A percentile compares a stretch with the other conserved stretches of the same genome.
phyloP scores from a whole-genome alignment of 2,113 vertebrate genomes.

The Amazona guildingii region DNA sequence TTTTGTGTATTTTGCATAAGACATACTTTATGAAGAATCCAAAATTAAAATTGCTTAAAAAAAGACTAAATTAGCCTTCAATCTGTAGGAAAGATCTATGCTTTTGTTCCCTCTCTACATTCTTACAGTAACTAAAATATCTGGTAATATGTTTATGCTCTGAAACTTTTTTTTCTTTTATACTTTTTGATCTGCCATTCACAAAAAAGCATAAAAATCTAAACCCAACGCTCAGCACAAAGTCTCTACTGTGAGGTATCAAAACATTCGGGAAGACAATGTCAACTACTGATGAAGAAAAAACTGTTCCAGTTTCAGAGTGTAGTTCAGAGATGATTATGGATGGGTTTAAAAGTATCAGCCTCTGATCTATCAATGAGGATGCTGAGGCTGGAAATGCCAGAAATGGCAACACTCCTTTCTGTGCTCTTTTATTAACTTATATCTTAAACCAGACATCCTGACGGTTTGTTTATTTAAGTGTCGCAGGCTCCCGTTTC shows the following conservation, averaged over 20 bases:
- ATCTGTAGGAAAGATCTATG: background rate
- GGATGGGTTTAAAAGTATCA: background rate
- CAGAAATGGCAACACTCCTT: background rate
- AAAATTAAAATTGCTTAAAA: background rate
- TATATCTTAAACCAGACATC: background rate
- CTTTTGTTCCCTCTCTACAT: background rate
- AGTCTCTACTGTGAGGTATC: background rate
- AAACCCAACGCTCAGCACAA: background rate
- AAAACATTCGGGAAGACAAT: slow-evolving; percentile 20
- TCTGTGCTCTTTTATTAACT: slow-evolving; percentile 40
- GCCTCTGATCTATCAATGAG: slow-evolving; percentile 24
- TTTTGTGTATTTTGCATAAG: background rate
- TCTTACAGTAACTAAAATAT: background rate
- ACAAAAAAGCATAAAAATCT: background rate
- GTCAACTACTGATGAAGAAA: background rate
- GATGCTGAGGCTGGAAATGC: background rate
- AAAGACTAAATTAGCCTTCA: background rate
- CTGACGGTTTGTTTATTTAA: slow-evolving; percentile 51
- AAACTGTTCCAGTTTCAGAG: background rate
- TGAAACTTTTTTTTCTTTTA: slow-evolving; percentile 21
- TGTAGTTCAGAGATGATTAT: background rate
- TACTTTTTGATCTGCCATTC: background rate
- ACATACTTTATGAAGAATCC: background rate
- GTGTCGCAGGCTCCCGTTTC: background rate
- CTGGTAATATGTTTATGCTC: background rate